These are phyloP conservation scores for Nematolebias whitei DNA, from an alignment of 2,113 vertebrate species.

Conservation along the genomic window DNA sequence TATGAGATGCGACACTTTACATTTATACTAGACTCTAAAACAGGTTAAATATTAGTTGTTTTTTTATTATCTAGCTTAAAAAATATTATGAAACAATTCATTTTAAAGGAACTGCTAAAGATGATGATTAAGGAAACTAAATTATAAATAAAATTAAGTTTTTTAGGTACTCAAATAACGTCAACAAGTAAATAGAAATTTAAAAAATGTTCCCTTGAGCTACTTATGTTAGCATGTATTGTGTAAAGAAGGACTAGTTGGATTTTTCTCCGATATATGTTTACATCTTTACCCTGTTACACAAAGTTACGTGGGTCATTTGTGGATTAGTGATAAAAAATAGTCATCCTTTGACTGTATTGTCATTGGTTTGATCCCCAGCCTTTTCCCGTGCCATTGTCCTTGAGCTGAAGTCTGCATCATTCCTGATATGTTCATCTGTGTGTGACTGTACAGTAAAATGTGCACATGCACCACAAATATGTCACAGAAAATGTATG, in stretches of 20 bases:
- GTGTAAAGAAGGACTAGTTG: background rate
- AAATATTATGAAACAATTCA: too few species aligned
- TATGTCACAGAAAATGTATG: background rate
- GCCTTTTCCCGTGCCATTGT: background rate
- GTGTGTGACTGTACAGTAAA: background rate
- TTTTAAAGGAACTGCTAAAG: too few species aligned
- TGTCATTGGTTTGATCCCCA: background rate
- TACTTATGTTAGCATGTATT: background rate
- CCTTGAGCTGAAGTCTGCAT: background rate
- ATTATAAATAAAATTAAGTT: too few species aligned
- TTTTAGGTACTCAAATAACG: too few species aligned
- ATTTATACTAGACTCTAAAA: too few species aligned
- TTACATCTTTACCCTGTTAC: background rate
- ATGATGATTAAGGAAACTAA: too few species aligned
- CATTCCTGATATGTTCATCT: background rate
- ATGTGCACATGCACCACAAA: background rate
- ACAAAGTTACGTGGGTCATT: background rate
- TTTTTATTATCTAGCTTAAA: too few species aligned
- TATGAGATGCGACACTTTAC: background rate
- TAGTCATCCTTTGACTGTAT: background rate
- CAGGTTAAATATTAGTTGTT: too few species aligned
- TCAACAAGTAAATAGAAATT: background rate
- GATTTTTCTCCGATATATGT: background rate
- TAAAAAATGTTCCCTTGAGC: background rate
- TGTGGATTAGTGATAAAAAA: background rate